A percentile compares a stretch with the other conserved stretches of the same genome.
Conservation (phyloP, 2,113 vertebrate genomes). For the Boleophthalmus pectinirostris region DNA sequence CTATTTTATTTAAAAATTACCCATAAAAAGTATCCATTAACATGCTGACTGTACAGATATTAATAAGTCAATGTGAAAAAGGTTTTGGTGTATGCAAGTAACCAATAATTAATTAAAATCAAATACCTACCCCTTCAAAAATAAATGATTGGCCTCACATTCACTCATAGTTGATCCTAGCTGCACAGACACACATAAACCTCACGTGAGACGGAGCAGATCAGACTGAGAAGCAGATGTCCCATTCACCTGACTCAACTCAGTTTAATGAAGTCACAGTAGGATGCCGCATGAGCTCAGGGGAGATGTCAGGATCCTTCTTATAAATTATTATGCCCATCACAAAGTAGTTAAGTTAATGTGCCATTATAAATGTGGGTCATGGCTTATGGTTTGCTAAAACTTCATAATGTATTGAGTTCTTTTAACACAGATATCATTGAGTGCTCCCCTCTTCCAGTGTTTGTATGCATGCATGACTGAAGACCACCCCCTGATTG, state of each 20-base stretch:
- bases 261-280: slow-evolving; percentile 2
- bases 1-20: no score
- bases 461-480: slow-evolving; percentile 44
- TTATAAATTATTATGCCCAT: neutral
- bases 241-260: slow-evolving; percentile 11
- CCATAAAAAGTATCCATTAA: neutral
- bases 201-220: slow-evolving; percentile 5
- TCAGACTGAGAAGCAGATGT: slow-evolving; percentile 22
- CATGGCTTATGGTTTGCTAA: neutral
- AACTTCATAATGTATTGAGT: slow-evolving; percentile 7
- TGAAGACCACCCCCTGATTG: slow-evolving; percentile 29
- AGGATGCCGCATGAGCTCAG: neutral
- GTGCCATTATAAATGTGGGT: neutral
- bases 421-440: slow-evolving; percentile 34
- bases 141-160: neutral
- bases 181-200: slow-evolving; percentile 11
- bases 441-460: slow-evolving; percentile 7
- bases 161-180: slow-evolving; percentile 18
- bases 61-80: no score
- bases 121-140: neutral
- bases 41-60: no score
- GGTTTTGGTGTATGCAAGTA: no score
- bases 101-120: neutral
- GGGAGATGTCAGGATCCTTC: neutral
- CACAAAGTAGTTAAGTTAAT: neutral